A percentile compares a stretch with the other conserved stretches of the same genome.
phyloP scores from a whole-genome alignment of 1,140 invertebrate species.

The Leptopilina clavipes region DNA sequence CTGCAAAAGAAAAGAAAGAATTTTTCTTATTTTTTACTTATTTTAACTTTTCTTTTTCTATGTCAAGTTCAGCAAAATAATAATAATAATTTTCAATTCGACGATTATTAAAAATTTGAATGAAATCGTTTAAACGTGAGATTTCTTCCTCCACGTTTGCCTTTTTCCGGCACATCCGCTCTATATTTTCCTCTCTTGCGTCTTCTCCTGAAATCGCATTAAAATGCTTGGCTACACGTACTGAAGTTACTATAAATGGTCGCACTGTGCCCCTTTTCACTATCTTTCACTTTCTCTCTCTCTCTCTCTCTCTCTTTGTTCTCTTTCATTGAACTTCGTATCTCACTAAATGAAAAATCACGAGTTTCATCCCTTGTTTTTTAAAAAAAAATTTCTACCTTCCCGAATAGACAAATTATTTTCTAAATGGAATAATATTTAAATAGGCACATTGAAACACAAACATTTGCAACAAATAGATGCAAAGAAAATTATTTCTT shows the following conservation, averaged over 20 bases:
- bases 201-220: conserved; percentile 14
- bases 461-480: background rate
- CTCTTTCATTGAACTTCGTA: conserved; percentile 7
- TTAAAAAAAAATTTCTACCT: background rate
- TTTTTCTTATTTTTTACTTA: no score
- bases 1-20: no score
- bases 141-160: conserved; percentile 8
- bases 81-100: no score
- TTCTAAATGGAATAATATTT: background rate
- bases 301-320: background rate
- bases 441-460: background rate
- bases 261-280: conserved; percentile 17
- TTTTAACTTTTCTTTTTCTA: no score
- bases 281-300: conserved; percentile 2
- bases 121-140: conserved; percentile 13
- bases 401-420: background rate
- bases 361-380: conserved; percentile 1
- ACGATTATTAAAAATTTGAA: background rate
- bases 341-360: conserved; percentile 6
- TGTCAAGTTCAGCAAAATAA: no score
- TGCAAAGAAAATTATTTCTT: no score
- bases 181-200: background rate
- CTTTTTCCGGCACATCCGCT: background rate
- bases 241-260: conserved; percentile 15
- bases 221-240: conserved; percentile 7